Evolutionary conservation across 2,797 vertebrate genomes (phyloP), one percentile per base, ranked within the genome.

Genomic region (Lithobates sylvaticus): DNA sequence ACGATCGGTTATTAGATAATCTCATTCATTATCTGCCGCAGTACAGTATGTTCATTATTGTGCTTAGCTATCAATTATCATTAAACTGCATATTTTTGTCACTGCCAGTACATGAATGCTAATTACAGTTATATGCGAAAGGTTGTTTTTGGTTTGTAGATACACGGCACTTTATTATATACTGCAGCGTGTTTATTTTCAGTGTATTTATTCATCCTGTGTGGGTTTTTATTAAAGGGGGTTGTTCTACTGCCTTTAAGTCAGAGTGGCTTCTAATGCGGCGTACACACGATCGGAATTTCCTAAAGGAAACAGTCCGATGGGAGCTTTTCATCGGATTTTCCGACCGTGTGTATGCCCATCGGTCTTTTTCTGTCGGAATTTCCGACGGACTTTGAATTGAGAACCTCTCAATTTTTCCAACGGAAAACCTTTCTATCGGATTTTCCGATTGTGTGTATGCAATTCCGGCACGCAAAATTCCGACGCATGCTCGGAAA

Each of bases 1-100:
- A 78, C 67, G n/a, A 79, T 79, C 36, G 21, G 54, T 64, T n/a
- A 64, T 44, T 65, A 64, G 80, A 64, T 82, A 64, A 61, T 42
- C 23, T 58, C 34, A 15, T 36, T 71, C 26, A 74, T 71, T 72
- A 71, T 72, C 32, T 15, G 23, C 39, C 36, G 36, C 70, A 72
- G 70, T 36, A 36, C 70, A 36, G 32, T 69, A 61, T 61, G 54
- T 61, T 61, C 54, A 61, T 61, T 61, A 61, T 61, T 61, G 72
- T 50, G 72, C 44, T 47, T 54, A 42, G 73, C 54, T 58, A 42
- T 27, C 29, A 54, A 76, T 61, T 61, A 76, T 61, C 50, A 61
- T 76, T 76, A 76, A 50, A 76, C 50, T 34, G 47, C 39, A 16
- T 58, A 23, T 61, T 29, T 18, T 47, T 47, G 72, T 23, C 54